Evolutionary conservation across 1,140 invertebrate genomes (phyloP).

Genomic region (Euschistus heros): DNA sequence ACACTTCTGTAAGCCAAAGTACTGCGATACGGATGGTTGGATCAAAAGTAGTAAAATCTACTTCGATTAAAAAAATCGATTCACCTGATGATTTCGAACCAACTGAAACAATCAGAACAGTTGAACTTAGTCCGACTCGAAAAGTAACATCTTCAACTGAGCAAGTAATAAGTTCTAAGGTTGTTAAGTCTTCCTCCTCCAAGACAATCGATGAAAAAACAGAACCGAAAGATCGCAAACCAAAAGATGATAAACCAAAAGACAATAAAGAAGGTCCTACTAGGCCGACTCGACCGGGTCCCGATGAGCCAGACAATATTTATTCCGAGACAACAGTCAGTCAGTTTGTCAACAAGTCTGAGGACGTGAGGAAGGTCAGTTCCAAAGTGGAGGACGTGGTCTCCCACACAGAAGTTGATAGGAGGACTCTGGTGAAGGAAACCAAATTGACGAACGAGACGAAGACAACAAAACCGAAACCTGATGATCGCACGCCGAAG

Average conservation of each 20-base stretch:
- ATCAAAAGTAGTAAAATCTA: slow-evolving; percentile 25
- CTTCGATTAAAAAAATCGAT: not conserved
- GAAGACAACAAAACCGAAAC: not conserved
- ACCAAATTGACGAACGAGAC: not conserved
- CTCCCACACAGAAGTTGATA: not conserved
- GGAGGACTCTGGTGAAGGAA: not conserved
- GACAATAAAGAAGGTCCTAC: not conserved
- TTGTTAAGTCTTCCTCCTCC: not conserved
- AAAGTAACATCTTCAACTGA: not conserved
- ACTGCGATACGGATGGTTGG: slow-evolving; percentile 24
- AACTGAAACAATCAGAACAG: not conserved
- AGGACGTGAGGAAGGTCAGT: not conserved
- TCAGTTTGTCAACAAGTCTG: not conserved
- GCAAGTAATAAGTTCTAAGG: not conserved
- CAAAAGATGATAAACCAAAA: not conserved
- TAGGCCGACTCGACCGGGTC: not conserved
- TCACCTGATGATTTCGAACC: not conserved
- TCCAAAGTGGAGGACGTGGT: not conserved
- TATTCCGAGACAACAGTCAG: not conserved
- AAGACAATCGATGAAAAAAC: not conserved
- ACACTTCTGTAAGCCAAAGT: not conserved
- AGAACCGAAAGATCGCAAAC: not conserved
- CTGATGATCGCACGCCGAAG: slow-evolving; percentile 1
- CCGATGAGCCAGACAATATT: not conserved
- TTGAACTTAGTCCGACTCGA: not conserved